Base-by-base conservation (phyloP, 1,140 invertebrate genomes). In the Scaptomyza montana region DNA sequence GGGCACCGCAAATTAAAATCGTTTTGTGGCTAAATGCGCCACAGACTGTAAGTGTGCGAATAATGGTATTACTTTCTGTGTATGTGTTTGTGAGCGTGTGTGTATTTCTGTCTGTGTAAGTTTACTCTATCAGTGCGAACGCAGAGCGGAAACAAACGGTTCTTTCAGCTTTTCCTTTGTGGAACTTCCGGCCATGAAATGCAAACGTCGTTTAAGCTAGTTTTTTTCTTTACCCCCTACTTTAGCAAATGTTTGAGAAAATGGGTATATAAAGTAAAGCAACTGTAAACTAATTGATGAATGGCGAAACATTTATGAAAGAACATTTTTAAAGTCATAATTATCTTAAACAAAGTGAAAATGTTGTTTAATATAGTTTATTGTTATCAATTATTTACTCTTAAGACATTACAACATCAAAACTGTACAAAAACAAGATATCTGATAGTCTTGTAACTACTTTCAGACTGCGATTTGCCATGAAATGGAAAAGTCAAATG, bases 1-100 rank as follows among this genome's bases (percentile, higher is more conserved):
- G 53, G 60, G 70, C 63, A 89, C 84, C 84, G 69, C 84, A 89
- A 84, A 89, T 89, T 89, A 89, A 89, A 89, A 74, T 89, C 77
- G 70, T 89, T 89, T 89, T 89, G 80, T 56, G 77, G 84, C 70
- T 89, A 77, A 84, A 84, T 80, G 61, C 68, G 56, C 45, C 51
- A 30, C 21, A 69, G 45, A 71, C 30, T 66, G 57, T 64, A 30
- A 55, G 39, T 47, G n/a, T 61, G 9, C 28, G 36, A 10, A 39
- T 33, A 45, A 54, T 21, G 47, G 50, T 41, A 28, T 16, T 21
- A 19, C 30, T 33, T 33, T 33, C 2, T 54, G 21, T 51, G 30
- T 47, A 53, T 21, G 46, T 57, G 2, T 50, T 0, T 41, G 36
- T 39, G 10, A 30, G 30, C 5, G 16, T 63, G 5, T 45, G 36